Base-by-base conservation (phyloP, 2,797 vertebrate species). In the Bucorvus abyssinicus region DNA sequence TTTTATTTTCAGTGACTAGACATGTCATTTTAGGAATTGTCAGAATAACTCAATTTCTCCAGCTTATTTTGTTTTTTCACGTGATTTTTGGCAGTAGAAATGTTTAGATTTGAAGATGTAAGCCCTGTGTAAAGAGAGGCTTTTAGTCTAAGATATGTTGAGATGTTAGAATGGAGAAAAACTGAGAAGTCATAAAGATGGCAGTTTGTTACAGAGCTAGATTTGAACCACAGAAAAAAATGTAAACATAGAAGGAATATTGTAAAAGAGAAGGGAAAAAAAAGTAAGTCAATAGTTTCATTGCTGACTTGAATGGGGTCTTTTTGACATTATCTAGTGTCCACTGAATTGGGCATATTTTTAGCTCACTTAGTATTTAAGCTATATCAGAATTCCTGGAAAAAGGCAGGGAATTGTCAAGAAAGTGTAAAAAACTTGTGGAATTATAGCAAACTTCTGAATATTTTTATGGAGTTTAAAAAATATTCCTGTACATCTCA, bases 271-370 rank as follows among this genome's bases (percentile, higher is more conserved):
- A 44, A 74, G 29, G 5, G 9, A 30, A 29, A 18, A 29, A 65
- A 38, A 77, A n/a, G 14, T 32, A 30, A 69, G 11, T 50, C 4
- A 53, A 10, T 38, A 44, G 2, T 6, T 30, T 60, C 26, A 50
- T 56, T n/a, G 6, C 3, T 73, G 27, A 27, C 23, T 85, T 50
- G 6, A 63, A 7, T 24, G 0, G 0, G 7, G 7, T 2, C 1
- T 73, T 52, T 68, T 36, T 17, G 13, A 22, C 5, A 9, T 59
- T 67, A 42, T 4, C 2, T 32, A 5, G 15, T 65, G 14, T 3
- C 18, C 32, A 52, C 38, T 87, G 14, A 75, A 47, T 34, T 63
- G 14, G 61, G 32, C 77, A 80, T 42, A 5, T 2, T 27, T 70
- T 27, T 30, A 67, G 11, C 2, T 82, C 30, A 49, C 5, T 75